Evolutionary conservation across 2,113 vertebrate genomes (phyloP), one percentile per base, ranked within the genome.

Genomic region (Solenodon paradoxus): DNA sequence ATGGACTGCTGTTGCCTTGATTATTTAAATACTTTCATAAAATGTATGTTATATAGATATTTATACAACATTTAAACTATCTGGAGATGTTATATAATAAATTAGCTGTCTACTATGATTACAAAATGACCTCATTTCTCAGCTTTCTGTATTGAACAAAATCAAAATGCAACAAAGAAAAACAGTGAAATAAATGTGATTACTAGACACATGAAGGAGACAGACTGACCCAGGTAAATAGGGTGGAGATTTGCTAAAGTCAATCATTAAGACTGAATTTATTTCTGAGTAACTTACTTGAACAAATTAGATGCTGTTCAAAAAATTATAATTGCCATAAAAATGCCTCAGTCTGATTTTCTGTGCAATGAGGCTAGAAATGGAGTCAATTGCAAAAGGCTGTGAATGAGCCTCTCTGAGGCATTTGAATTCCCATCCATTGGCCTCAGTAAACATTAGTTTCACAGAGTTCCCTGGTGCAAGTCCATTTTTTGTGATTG

Each of bases 91-190:
- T n/a, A n/a, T n/a, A n/a, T n/a, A n/a, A n/a, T n/a, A n/a, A n/a
- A n/a, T n/a, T n/a, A n/a, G n/a, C n/a, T n/a, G n/a, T n/a, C n/a
- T n/a, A n/a, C n/a, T n/a, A n/a, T n/a, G n/a, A n/a, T n/a, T n/a
- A n/a, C n/a, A 49, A 59, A 89, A 38, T 57, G 19, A 7, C 5
- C 30, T 92, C 26, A 26, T 49, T 61, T 77, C 6, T 88, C 84
- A 88, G 93, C 66, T 63, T 51, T 87, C 42, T 68, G 3, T 63
- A n/a, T 80, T 66, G 45, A 92, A 72, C 55, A 68, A 72, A 91
- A 42, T 87, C 59, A 45, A 72, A 96, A 95, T 75, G 68, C 71
- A 55, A 35, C 7, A 71, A 53, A 88, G 51, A 90, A 49, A 88
- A 77, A 38, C 13, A 42, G 22, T 8, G 40, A 64, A 64, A 49